Conservation (phyloP, 2,888 invertebrate species). For the Catocala sponsa region DNA sequence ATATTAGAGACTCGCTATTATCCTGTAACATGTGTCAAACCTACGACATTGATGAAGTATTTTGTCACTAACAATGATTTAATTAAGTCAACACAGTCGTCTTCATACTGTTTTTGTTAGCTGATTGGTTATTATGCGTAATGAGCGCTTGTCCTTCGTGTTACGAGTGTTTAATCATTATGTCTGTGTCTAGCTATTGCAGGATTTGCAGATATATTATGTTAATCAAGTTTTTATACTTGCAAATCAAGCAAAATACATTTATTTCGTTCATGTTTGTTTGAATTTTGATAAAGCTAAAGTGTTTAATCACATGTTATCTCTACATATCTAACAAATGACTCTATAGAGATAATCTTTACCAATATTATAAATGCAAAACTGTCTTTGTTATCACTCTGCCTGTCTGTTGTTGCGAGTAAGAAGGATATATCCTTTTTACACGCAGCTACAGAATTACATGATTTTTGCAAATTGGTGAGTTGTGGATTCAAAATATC, state of each 20-base stretch:
- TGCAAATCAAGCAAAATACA: neutral
- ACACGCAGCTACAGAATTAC: too few relatives aligned
- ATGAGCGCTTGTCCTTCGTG: constrained; percentile 33
- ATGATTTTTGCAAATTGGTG: too few relatives aligned
- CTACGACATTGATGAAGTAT: constrained; percentile 48
- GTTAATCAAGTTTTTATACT: neutral
- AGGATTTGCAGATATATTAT: constrained; percentile 15
- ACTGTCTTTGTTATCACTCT: too few relatives aligned
- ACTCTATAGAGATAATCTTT: too few relatives aligned
- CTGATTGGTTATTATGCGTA: constrained; percentile 47
- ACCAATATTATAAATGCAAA: too few relatives aligned
- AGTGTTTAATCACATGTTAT: too few relatives aligned
- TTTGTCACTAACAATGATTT: constrained; percentile 60
- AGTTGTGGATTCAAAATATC: too few relatives aligned
- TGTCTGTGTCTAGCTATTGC: constrained; percentile 10
- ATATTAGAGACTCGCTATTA: constrained; percentile 10
- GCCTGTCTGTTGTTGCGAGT: too few relatives aligned
- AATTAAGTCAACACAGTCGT: constrained; percentile 56
- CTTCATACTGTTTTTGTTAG: constrained; percentile 40
- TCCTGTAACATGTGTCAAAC: constrained; percentile 25
- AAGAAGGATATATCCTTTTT: too few relatives aligned
- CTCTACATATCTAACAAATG: too few relatives aligned
- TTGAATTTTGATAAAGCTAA: too few relatives aligned
- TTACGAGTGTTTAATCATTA: constrained; percentile 27
- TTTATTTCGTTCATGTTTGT: neutral